Base-by-base conservation (phyloP, 2,797 vertebrate genomes). In the Alfaro cultratus region DNA sequence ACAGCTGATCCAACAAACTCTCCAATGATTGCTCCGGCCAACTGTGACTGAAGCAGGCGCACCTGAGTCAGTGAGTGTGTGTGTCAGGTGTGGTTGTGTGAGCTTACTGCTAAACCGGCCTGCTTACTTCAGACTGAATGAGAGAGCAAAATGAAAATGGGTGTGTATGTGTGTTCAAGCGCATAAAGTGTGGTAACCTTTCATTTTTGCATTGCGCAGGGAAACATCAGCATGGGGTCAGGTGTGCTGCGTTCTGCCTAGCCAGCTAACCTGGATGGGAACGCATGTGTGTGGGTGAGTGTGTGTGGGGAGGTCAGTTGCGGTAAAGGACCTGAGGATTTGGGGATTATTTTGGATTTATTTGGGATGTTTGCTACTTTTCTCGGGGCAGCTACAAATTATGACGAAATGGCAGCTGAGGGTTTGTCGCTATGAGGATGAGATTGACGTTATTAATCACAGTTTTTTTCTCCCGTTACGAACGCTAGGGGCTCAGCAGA, bases 1-100 rank as follows among this genome's bases (percentile, higher is more conserved):
- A 82, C 93, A 94, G 92, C 93, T 94, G 91, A 93, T 91, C 90
- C 93, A 79, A 64, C 82, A 23, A 82, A 88, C 76, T 89, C 91
- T 94, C 93, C 45, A 87, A 73, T 89, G 92, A 92, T 72, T 86
- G 78, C 86, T 82, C 16, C 2, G 23, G 87, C 87, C 93, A 92
- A 91, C 87, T 88, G 93, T 92, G 93, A 90, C 87, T 81, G 34
- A 67, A 6, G 45, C 79, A 73, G 67, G 36, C 75, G 90, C 92
- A 93, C 91, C 90, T 92, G 91, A 89, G 91, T 86, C 15, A 5
- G 46, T 16, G 4, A 0, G 47, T 87, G 47, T 49, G 83, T 78
- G 88, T 39, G 88, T 91, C 91, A 92, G 93, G 91, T 93, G 92
- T 89, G 86, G 76, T 5, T 72, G 43, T 39, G 85, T 68, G 51